phyloP scores from a whole-genome alignment of 2,888 invertebrate species.

The Athetis lepigone region DNA sequence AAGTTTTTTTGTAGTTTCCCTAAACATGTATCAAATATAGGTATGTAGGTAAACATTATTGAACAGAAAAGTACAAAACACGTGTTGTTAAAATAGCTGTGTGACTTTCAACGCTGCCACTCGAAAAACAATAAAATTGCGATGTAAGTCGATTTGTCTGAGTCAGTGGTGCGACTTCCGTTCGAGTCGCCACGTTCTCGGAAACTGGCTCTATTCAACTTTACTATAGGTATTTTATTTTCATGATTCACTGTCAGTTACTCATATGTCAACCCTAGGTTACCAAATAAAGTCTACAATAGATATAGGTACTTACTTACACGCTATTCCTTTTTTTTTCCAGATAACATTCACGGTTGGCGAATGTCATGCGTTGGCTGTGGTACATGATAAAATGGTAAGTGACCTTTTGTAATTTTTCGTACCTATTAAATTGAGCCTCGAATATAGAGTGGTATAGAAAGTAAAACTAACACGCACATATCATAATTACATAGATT shows the following conservation, averaged over 20 bases:
- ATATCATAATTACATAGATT: conserved; percentile 60
- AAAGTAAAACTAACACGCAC: conserved; percentile 66
- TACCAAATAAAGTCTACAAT: conserved; percentile 26
- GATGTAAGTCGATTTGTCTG: conserved; percentile 70
- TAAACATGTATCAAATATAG: conserved; percentile 3
- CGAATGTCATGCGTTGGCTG: conserved; percentile 68
- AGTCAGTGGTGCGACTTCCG: conserved; percentile 81
- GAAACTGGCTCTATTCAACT: conserved; percentile 69
- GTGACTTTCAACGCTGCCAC: conserved; percentile 65
- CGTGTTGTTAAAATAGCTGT: conserved; percentile 19
- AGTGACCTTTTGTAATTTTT: conserved; percentile 60
- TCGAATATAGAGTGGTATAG: conserved; percentile 44
- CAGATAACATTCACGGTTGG: conserved; percentile 56
- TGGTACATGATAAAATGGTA: conserved; percentile 69
- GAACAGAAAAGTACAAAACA: conserved; percentile 7
- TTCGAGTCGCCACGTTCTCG: conserved; percentile 76
- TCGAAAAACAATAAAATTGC: conserved; percentile 72
- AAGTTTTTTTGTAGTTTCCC: conserved; percentile 5
- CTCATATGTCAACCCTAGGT: conserved; percentile 57
- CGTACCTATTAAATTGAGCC: conserved; percentile 8
- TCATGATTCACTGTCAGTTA: conserved; percentile 76
- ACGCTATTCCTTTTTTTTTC: conserved; percentile 51
- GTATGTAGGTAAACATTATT: no score
- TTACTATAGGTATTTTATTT: conserved; percentile 61
- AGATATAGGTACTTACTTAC: background rate